Evolutionary conservation across 2,888 invertebrate species (phyloP).

Genomic region (Phorcus lineatus): DNA sequence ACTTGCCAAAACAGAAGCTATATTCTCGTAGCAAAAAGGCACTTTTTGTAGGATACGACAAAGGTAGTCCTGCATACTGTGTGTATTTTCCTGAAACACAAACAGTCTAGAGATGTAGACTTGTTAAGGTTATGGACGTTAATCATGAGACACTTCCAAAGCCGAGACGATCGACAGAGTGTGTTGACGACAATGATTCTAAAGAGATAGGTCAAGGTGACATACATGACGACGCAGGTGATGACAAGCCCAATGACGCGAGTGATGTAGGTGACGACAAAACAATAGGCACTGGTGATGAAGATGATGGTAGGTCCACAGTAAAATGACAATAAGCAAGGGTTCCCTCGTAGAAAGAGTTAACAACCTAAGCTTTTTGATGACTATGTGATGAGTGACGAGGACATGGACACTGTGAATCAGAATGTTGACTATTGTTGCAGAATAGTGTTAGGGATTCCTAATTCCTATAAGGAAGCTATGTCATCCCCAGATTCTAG

Average conservation of each 20-base stretch:
- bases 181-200: not conserved
- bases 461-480: slow-evolving; percentile 37
- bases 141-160: not conserved
- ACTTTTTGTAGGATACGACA: slow-evolving; percentile 28
- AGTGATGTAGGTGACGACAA: not conserved
- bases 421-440: slow-evolving; percentile 39
- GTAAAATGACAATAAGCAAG: not conserved
- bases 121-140: slow-evolving; percentile 13
- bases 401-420: slow-evolving; percentile 28
- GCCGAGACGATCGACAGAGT: not conserved
- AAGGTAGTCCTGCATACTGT: slow-evolving; percentile 26
- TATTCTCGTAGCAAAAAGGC: slow-evolving; percentile 35
- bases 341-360: not conserved
- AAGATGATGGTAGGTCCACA: not conserved
- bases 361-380: slow-evolving; percentile 30
- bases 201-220: no score
- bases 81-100: slow-evolving; percentile 32
- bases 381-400: slow-evolving; percentile 29
- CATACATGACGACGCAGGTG: not conserved
- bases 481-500: slow-evolving; percentile 29
- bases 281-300: not conserved
- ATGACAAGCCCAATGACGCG: not conserved
- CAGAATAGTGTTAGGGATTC: slow-evolving; percentile 27
- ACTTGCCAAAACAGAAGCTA: slow-evolving; percentile 31
- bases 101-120: slow-evolving; percentile 14